Evolutionary conservation across 2,797 vertebrate species (phyloP), one percentile per base, ranked within the genome.

Genomic region (Argyrosomus regius): DNA sequence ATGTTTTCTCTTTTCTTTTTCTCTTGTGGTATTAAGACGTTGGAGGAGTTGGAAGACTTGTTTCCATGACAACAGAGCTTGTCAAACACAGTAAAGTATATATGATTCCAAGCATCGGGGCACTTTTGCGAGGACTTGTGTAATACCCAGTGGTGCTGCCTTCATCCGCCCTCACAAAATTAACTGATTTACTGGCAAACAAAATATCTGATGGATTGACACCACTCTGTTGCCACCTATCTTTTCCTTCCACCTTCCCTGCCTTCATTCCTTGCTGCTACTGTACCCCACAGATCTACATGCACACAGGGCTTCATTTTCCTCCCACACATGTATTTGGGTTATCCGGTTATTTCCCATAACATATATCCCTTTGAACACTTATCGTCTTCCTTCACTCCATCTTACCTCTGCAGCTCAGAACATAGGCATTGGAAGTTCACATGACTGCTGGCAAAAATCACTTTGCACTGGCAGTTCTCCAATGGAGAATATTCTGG

Each of bases 31-130:
- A 75, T 68, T 84, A 83, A 85, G 78, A 84, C 63, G 56, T 63
- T 35, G 78, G 72, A 85, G 81, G 62, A 86, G 81, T 82, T 81
- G 66, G 78, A 80, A 82, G 76, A 81, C 85, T 66, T 87, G 93
- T 95, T 94, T 92, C 93, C 92, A 93, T 93, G 92, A 88, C 88
- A 91, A 94, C 91, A 8, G 68, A 85, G 85, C 80, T 83, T 82
- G 84, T 87, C 80, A 90, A 90, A 89, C 85, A 83, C 82, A 88
- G 61, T 81, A 83, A 89, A 90, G 75, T 81, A 78, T 86, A 90
- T 82, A 88, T 80, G 80, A 89, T 84, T 88, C 78, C 80, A 76
- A 88, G 77, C 87, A 81, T 63, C 9, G 43, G 60, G 75, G 60
- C 7, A 18, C 53, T 86, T 91, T 88, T 83, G 77, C 64, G 58